Conservation (phyloP, 2,888 invertebrate species). For the Thymelicus sylvestris region DNA sequence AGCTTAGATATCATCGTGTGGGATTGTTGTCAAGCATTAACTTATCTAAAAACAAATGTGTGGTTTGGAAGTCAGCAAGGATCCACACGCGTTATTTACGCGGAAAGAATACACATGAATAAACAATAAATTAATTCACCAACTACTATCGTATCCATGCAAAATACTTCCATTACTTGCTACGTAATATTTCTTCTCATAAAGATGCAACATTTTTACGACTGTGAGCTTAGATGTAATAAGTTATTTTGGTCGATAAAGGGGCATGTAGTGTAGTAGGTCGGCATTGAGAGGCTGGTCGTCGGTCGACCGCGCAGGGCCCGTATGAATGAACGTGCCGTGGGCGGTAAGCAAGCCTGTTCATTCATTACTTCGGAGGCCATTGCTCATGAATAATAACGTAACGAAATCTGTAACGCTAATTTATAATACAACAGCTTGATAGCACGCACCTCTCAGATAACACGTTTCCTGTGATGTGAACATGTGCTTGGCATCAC, state of each 20-base stretch:
- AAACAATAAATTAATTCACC: too few relatives aligned
- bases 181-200: not conserved
- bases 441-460: slow-evolving; percentile 40
- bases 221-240: slow-evolving; percentile 27
- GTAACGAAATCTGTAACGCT: slow-evolving; percentile 74
- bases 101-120: too few relatives aligned
- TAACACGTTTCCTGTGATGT: slow-evolving; percentile 36
- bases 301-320: slow-evolving; percentile 73
- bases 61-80: too few relatives aligned
- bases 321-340: slow-evolving; percentile 77
- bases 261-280: slow-evolving; percentile 44
- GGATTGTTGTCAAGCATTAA: too few relatives aligned
- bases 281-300: slow-evolving; percentile 66
- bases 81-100: too few relatives aligned
- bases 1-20: too few relatives aligned
- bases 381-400: slow-evolving; percentile 80
- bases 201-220: not conserved
- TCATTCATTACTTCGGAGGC: slow-evolving; percentile 81
- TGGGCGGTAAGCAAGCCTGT: slow-evolving; percentile 64
- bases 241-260: slow-evolving; percentile 37
- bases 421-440: slow-evolving; percentile 52
- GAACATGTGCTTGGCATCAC: slow-evolving; percentile 17
- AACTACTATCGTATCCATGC: too few relatives aligned
- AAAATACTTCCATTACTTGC: too few relatives aligned
- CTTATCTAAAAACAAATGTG: too few relatives aligned